Conservation (phyloP, 2,888 invertebrate genomes). For the Oeneis ivallda region DNA sequence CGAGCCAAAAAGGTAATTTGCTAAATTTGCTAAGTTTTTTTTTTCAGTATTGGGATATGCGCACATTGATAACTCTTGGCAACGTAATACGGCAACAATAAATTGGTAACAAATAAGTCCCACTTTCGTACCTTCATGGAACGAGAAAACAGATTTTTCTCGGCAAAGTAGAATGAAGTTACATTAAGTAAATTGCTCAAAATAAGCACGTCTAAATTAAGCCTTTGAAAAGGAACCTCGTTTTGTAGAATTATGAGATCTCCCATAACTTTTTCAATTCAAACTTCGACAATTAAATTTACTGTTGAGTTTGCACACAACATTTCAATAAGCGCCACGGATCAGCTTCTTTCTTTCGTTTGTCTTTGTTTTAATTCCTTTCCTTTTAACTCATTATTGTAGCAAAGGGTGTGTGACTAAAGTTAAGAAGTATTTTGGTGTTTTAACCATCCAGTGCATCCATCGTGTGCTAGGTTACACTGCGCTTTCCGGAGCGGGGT, state of each 20-base stretch:
- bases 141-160: slow-evolving; percentile 3
- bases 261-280: slow-evolving; percentile 77
- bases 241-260: slow-evolving; percentile 71
- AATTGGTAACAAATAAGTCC: slow-evolving; percentile 13
- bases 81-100: slow-evolving; percentile 9
- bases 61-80: neutral
- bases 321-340: slow-evolving; percentile 51
- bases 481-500: too few relatives aligned
- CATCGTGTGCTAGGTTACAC: too few relatives aligned
- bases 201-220: slow-evolving; percentile 72
- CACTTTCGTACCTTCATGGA: neutral
- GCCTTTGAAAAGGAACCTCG: slow-evolving; percentile 57
- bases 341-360: slow-evolving; percentile 37
- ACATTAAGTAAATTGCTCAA: slow-evolving; percentile 48
- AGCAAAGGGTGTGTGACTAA: too few relatives aligned
- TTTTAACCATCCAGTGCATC: too few relatives aligned
- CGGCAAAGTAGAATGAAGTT: neutral
- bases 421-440: too few relatives aligned
- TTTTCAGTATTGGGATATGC: neutral
- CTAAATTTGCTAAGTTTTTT: too few relatives aligned
- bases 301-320: slow-evolving; percentile 67
- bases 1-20: too few relatives aligned
- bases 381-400: too few relatives aligned
- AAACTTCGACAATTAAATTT: slow-evolving; percentile 79
- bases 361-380: slow-evolving; percentile 37